Percentiles rank a stretch among this genome's conserved stretches.
phyloP scores from a whole-genome alignment of 2,113 vertebrate genomes.

The Eleginops maclovinus region DNA sequence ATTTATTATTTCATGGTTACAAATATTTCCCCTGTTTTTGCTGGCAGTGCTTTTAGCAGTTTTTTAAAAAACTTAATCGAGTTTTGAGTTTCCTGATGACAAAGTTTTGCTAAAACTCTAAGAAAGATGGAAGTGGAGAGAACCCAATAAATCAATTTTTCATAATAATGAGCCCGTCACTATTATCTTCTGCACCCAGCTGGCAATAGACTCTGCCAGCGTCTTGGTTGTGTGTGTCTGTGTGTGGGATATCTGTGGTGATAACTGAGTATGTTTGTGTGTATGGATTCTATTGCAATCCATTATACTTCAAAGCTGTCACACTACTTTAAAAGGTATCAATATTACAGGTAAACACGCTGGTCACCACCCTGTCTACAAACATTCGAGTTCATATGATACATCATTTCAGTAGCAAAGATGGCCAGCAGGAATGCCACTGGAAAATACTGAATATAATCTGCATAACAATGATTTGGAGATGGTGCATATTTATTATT shows the following conservation, averaged over 20 bases:
- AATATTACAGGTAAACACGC: background rate
- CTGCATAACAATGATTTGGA: background rate
- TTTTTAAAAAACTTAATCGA: background rate
- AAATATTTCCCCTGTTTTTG: background rate
- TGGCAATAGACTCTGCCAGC: constrained; percentile 32
- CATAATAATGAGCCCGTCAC: constrained; percentile 39
- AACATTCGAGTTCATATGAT: background rate
- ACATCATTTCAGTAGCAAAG: background rate
- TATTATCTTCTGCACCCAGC: constrained; percentile 41
- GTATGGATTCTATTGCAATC: background rate
- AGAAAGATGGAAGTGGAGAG: background rate
- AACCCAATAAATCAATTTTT: constrained; percentile 32
- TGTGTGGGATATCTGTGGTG: constrained; percentile 1
- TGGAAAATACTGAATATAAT: background rate
- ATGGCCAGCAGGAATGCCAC: background rate
- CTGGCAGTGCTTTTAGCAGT: constrained; percentile 7
- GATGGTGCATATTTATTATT: background rate
- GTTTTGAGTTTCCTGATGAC: constrained; percentile 13
- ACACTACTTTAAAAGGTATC: background rate
- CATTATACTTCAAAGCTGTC: background rate
- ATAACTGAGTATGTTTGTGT: background rate
- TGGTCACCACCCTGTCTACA: background rate
- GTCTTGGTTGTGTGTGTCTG: constrained; percentile 1
- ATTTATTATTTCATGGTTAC: background rate
- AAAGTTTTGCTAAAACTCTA: constrained; percentile 15